These are phyloP conservation scores for Piscicola geometra DNA, from an alignment of 2,888 invertebrate species.

Conservation along the genomic window DNA sequence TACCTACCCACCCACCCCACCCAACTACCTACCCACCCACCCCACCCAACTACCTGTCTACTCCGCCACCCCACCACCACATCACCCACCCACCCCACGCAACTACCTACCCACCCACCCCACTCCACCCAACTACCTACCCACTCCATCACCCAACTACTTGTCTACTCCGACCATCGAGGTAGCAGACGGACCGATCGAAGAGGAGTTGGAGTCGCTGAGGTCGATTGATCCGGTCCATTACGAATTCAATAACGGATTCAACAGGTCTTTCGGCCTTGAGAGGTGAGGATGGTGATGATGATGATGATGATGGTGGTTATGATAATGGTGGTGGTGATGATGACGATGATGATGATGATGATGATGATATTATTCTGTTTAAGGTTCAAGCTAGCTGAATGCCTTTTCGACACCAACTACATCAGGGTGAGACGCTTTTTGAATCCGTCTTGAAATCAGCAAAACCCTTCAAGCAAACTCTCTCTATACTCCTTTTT, in stretches of 20 bases:
- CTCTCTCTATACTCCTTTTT: no score
- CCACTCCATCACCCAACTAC: no score
- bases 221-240: conserved; percentile 60
- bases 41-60: no score
- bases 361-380: conserved; percentile 22
- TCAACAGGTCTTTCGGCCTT: conserved; percentile 87
- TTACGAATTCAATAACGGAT: conserved; percentile 96
- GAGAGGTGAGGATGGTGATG: conserved; percentile 59
- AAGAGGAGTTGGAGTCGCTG: conserved; percentile 34
- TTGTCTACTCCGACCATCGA: not conserved
- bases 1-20: no score
- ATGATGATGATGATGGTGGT: conserved; percentile 37
- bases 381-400: conserved; percentile 78
- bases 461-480: no score
- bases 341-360: conserved; percentile 37
- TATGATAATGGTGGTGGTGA: conserved; percentile 36
- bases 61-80: no score
- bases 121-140: no score
- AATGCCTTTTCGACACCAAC: conserved; percentile 84
- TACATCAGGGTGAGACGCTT: conserved; percentile 56
- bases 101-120: no score
- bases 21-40: no score
- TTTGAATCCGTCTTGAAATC: no score
- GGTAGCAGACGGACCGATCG: not conserved
- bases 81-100: no score